Percentiles rank a stretch among this genome's conserved stretches.
These are phyloP conservation scores for Hoplostethus atlanticus DNA, from an alignment of 2,797 vertebrate genomes.

Conservation along the genomic window DNA sequence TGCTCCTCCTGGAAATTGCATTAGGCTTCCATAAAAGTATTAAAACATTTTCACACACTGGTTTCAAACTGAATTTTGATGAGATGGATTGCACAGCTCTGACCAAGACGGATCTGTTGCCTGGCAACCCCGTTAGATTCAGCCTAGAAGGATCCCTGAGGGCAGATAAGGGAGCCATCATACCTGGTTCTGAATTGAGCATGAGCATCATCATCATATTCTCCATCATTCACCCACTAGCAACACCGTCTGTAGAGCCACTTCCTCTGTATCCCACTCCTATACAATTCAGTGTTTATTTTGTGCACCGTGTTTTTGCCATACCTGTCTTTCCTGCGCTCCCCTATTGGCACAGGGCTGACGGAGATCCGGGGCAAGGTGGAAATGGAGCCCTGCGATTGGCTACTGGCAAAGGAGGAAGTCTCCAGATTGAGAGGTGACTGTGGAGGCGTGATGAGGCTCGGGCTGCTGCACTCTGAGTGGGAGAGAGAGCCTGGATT, in stretches of 20 bases:
- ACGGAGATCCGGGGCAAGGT: constrained; percentile 93
- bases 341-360: constrained; percentile 90
- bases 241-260: constrained; percentile 6
- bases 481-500: constrained; percentile 91
- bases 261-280: not conserved
- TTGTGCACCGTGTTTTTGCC: not conserved
- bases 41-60: constrained; percentile 33
- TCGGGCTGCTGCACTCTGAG: constrained; percentile 95
- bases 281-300: not conserved
- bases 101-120: constrained; percentile 73
- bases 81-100: constrained; percentile 47
- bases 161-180: constrained; percentile 40
- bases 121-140: constrained; percentile 71
- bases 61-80: constrained; percentile 62
- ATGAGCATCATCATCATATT: constrained; percentile 26
- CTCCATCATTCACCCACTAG: constrained; percentile 18
- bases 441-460: constrained; percentile 94
- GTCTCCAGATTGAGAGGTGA: constrained; percentile 95
- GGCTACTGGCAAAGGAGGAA: constrained; percentile 92
- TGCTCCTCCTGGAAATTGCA: constrained; percentile 13
- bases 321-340: constrained; percentile 95
- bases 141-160: constrained; percentile 54
- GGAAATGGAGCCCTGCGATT: constrained; percentile 94
- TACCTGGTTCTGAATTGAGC: constrained; percentile 27
- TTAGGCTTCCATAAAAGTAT: constrained; percentile 35